Percentiles rank a stretch among this genome's conserved stretches.
phyloP scores from a whole-genome alignment of 2,797 vertebrate genomes.

The Myotis vivesi region DNA sequence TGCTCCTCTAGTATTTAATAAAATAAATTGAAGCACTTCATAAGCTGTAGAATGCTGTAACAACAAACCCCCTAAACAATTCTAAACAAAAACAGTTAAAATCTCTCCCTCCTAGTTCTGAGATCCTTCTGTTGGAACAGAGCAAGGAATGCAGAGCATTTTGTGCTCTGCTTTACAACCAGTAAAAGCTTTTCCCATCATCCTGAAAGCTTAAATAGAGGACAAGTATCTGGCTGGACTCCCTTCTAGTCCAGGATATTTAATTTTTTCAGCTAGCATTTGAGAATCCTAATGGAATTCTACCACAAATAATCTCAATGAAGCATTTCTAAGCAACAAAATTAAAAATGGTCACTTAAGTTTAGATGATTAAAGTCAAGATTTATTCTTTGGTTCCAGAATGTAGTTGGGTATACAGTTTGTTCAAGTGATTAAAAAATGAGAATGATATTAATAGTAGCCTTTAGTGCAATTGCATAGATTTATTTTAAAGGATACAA shows the following conservation, averaged over 20 bases:
- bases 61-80: not conserved
- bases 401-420: not conserved
- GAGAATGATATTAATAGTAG: not conserved
- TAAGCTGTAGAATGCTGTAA: not conserved
- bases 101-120: not conserved
- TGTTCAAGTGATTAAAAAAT: constrained; percentile 51
- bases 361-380: not conserved
- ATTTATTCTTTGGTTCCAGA: not conserved
- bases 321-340: constrained; percentile 16
- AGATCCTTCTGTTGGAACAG: not conserved
- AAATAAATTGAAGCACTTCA: constrained; percentile 1
- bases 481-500: not conserved
- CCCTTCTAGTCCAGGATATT: not conserved
- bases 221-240: not conserved
- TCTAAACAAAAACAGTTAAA: not conserved
- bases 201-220: not conserved
- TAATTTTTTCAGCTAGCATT: not conserved
- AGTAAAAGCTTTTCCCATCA: not conserved
- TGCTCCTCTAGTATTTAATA: not conserved
- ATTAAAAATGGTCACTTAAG: not conserved
- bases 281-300: not conserved
- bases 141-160: not conserved
- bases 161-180: not conserved
- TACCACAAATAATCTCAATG: not conserved
- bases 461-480: not conserved